phyloP scores from a whole-genome alignment of 2,113 vertebrate species.

The Atractosteus spatula region DNA sequence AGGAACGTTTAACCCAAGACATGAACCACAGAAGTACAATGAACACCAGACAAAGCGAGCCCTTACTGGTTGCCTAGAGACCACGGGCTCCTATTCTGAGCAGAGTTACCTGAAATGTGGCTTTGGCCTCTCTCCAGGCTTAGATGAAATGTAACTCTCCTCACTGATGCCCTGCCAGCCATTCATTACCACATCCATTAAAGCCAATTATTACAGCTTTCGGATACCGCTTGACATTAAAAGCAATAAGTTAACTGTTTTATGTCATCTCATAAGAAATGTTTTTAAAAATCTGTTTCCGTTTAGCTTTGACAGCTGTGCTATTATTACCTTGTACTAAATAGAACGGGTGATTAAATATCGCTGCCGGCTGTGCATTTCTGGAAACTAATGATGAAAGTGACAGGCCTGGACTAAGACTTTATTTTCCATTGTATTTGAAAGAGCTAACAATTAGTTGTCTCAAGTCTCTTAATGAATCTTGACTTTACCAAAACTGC shows the following conservation, averaged over 20 bases:
- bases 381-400: neutral
- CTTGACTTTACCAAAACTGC: neutral
- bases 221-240: neutral
- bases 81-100: slow-evolving; percentile 21
- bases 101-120: slow-evolving; percentile 25
- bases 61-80: slow-evolving; percentile 28
- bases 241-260: neutral
- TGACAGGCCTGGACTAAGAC: neutral
- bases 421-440: slow-evolving; percentile 1
- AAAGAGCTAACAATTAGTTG: neutral
- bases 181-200: neutral
- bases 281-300: slow-evolving; percentile 5
- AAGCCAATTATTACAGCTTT: neutral
- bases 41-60: slow-evolving; percentile 11
- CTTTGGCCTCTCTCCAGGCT: slow-evolving; percentile 32
- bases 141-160: slow-evolving; percentile 20
- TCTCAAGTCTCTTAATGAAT: slow-evolving; percentile 6
- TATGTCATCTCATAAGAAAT: neutral
- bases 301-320: neutral
- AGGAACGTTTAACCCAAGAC: neutral
- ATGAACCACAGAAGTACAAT: neutral
- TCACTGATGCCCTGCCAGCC: neutral
- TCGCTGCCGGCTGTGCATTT: neutral
- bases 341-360: slow-evolving; percentile 2
- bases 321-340: neutral